A percentile compares a stretch with the other conserved stretches of the same genome.
Conservation (phyloP, 1,140 invertebrate genomes). For the Drosophila rhopaloa region DNA sequence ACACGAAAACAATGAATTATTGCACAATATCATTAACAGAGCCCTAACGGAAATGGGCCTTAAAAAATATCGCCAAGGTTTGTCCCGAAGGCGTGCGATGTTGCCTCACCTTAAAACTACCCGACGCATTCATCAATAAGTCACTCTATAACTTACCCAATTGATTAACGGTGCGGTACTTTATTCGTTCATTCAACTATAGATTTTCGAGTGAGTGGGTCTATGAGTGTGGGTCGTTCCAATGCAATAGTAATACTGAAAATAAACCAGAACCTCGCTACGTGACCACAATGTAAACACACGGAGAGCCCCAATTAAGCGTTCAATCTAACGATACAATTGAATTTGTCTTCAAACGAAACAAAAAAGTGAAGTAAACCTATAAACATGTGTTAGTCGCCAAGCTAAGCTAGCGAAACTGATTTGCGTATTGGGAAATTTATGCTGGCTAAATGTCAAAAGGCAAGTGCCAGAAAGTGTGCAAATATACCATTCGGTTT, state of each 20-base stretch:
- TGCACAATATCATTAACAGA: slow-evolving; percentile 45
- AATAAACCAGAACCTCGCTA: slow-evolving; percentile 50
- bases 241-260: slow-evolving; percentile 33
- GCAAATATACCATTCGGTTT: slow-evolving; percentile 21
- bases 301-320: slow-evolving; percentile 39
- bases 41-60: slow-evolving; percentile 61
- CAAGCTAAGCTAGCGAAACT: slow-evolving; percentile 1
- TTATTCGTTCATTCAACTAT: slow-evolving; percentile 12
- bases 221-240: slow-evolving; percentile 43
- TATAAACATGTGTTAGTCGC: slow-evolving; percentile 11
- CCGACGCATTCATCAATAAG: slow-evolving; percentile 44
- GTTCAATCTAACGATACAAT: slow-evolving; percentile 48
- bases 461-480: slow-evolving; percentile 11
- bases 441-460: slow-evolving; percentile 39
- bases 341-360: slow-evolving; percentile 1
- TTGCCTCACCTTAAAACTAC: slow-evolving; percentile 29
- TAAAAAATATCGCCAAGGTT: slow-evolving; percentile 44
- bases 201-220: slow-evolving; percentile 21
- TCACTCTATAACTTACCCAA: slow-evolving; percentile 44
- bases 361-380: slow-evolving; percentile 1
- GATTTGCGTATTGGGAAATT: slow-evolving; percentile 22
- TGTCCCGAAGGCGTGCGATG: slow-evolving; percentile 42
- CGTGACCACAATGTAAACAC: slow-evolving; percentile 52
- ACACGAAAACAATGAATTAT: slow-evolving; percentile 51
- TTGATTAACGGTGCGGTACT: slow-evolving; percentile 42